Percentiles rank a stretch among this genome's conserved stretches.
Conservation (phyloP, 2,888 invertebrate genomes). For the Lasiommata megera region DNA sequence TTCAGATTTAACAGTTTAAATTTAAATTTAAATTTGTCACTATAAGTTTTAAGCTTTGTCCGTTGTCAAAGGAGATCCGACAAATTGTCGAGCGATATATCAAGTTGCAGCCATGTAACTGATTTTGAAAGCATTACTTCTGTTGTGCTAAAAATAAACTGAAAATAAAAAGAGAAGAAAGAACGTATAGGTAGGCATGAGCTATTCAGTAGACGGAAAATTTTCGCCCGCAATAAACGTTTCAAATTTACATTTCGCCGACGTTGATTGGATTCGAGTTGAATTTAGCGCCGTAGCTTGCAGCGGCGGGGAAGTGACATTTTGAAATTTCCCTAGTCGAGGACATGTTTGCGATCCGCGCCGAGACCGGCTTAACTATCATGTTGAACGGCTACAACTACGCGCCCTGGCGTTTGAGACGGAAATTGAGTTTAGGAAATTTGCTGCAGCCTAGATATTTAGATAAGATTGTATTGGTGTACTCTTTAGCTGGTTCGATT, state of each 20-base stretch:
- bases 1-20: too few species aligned
- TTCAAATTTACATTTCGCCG: constrained; percentile 13
- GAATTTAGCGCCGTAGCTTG: constrained; percentile 16
- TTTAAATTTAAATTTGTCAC: too few species aligned
- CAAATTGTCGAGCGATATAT: too few species aligned
- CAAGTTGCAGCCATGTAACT: too few species aligned
- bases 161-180: too few species aligned
- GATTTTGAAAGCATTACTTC: too few species aligned
- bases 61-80: too few species aligned
- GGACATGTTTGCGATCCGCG: constrained; percentile 20
- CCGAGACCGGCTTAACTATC: constrained; percentile 33
- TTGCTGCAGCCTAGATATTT: constrained; percentile 6
- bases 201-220: background rate
- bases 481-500: too few species aligned
- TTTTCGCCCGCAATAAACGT: background rate
- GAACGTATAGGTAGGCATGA: background rate
- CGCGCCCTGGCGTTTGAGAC: constrained; percentile 38
- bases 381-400: constrained; percentile 34
- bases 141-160: too few species aligned
- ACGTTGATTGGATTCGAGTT: constrained; percentile 19
- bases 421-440: constrained; percentile 54
- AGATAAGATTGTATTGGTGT: too few species aligned
- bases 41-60: too few species aligned
- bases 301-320: constrained; percentile 25
- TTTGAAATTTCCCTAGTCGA: constrained; percentile 32